phyloP scores from a whole-genome alignment of 2,888 invertebrate species.

The Abrostola tripartita region DNA sequence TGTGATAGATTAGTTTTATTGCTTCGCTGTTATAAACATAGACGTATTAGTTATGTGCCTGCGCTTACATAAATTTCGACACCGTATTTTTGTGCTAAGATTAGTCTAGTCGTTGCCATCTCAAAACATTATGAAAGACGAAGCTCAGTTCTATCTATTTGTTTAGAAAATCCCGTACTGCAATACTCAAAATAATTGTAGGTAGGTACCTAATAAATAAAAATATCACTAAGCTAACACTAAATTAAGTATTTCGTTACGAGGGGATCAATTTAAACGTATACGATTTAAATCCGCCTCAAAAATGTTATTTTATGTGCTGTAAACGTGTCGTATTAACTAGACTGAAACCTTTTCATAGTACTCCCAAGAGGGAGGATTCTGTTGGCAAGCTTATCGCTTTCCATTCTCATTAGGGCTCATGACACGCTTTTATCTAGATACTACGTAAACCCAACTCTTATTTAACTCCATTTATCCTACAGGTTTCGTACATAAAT shows the following conservation, averaged over 20 bases:
- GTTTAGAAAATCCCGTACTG: too few species aligned
- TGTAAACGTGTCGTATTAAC: conserved; percentile 48
- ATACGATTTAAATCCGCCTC: conserved; percentile 34
- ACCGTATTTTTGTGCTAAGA: too few species aligned
- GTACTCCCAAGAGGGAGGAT: conserved; percentile 65
- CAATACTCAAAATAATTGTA: background rate
- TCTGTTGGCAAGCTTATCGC: conserved; percentile 60
- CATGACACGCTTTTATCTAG: conserved; percentile 59
- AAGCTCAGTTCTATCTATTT: too few species aligned
- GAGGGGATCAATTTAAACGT: conserved; percentile 32
- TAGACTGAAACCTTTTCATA: conserved; percentile 60
- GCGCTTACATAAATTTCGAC: background rate
- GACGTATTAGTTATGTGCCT: too few species aligned
- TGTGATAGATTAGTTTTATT: background rate
- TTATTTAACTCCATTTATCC: conserved; percentile 37
- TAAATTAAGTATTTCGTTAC: conserved; percentile 8
- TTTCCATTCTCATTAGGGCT: conserved; percentile 67
- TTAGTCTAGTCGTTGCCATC: too few species aligned
- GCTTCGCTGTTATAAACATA: background rate
- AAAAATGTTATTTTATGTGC: conserved; percentile 28
- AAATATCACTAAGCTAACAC: conserved; percentile 11
- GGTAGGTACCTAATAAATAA: too few species aligned
- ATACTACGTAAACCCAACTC: conserved; percentile 39
- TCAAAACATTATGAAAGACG: too few species aligned
- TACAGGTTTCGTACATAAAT: conserved; percentile 23